Evolutionary conservation across 2,113 vertebrate species (phyloP), one percentile per base, ranked within the genome.

Genomic region (Sclerurus mexicanus): DNA sequence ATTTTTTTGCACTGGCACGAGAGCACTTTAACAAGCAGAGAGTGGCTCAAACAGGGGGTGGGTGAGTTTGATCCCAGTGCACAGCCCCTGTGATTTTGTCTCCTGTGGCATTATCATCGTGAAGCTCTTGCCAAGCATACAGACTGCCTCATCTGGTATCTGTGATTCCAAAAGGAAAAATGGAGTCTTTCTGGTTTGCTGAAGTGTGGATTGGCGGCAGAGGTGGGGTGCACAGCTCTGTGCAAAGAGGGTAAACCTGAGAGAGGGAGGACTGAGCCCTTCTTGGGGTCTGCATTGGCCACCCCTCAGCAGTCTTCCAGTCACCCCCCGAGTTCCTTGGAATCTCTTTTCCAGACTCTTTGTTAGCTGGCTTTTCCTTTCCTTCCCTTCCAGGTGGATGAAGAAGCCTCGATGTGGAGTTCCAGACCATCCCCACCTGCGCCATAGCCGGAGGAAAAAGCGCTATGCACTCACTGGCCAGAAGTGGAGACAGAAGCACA

Each of bases 381-480:
- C 63, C 59, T 90, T 71, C 22, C 9, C 24, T 78, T 92, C 24
- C 75, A 99, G 99, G 96, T 99, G 99, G 99, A 99, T 99, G 99
- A 98, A 98, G 97, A 99, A 98, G 63, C 99, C 99, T 94, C 99
- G 99, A 23, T 99, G 99, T 80, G 99, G 99, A 30, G 99, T 99
- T 85, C 99, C 99, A 3, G 99, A 99, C 79, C 99, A 99, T 79
- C 99, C 99, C 39, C 98, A 99, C 96, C 96, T 98, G 90, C 99
- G 98, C 95, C 98, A 95, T 10, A 98, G 98, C 81, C 98, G 98
- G 93, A 98, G 99, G 97, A 99, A 99, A 90, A 99, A 99, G 95
- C 99, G 99, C 44, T 99, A 99, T n/a, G 99, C 99, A 2, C 98
- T 99, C 89, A 99, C 99, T 7, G 99, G 99, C 24, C 99, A 99